phyloP scores from a whole-genome alignment of 2,888 invertebrate species.

The Hirtodrosophila cameraria region DNA sequence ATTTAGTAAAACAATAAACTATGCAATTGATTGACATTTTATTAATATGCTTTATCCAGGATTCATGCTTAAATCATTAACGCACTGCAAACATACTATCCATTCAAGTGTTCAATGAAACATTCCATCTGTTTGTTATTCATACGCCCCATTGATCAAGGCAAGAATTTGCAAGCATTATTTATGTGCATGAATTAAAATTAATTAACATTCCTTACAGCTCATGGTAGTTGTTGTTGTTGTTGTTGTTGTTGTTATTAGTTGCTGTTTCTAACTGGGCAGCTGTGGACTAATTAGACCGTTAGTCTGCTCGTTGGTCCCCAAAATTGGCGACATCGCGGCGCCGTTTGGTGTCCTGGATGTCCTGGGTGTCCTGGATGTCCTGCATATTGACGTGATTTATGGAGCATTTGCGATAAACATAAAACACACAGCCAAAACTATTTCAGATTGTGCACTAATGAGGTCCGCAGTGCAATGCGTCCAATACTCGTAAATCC shows the following conservation, averaged over 20 bases:
- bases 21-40: too few species aligned
- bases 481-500: conserved; percentile 26
- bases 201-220: conserved; percentile 5
- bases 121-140: conserved; percentile 6
- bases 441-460: conserved; percentile 50
- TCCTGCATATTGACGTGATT: conserved; percentile 49
- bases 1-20: too few species aligned
- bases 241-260: conserved; percentile 3
- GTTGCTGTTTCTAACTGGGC: background rate
- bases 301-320: conserved; percentile 1
- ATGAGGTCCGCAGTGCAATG: conserved; percentile 46
- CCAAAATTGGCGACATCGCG: conserved; percentile 29
- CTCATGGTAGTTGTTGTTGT: conserved; percentile 14
- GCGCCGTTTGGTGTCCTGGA: conserved; percentile 45
- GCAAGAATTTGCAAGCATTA: conserved; percentile 8
- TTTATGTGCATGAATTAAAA: conserved; percentile 12
- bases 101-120: too few species aligned
- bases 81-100: too few species aligned
- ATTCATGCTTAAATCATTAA: too few species aligned
- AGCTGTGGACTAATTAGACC: conserved; percentile 59
- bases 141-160: conserved; percentile 37
- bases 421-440: conserved; percentile 31
- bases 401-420: conserved; percentile 40
- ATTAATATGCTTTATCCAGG: too few species aligned
- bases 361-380: background rate